Conservation (phyloP, 1,140 invertebrate genomes). For the Atta texana region DNA sequence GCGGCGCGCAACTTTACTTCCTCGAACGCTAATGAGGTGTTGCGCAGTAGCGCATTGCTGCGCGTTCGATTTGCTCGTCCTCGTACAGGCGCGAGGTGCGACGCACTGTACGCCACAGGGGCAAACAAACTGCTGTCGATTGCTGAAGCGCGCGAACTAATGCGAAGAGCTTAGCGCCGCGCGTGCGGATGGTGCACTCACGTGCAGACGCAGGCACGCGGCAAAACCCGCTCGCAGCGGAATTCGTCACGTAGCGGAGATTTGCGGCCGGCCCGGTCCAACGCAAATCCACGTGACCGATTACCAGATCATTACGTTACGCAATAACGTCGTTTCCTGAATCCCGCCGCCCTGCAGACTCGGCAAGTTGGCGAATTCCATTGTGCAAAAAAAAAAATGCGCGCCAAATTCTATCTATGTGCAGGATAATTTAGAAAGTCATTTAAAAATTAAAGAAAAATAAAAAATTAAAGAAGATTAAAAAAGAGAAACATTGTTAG, state of each 20-base stretch:
- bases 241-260: conserved; percentile 85
- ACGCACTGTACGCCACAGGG: conserved; percentile 32
- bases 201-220: conserved; percentile 69
- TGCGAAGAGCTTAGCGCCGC: conserved; percentile 68
- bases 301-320: conserved; percentile 79
- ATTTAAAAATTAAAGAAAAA: neutral
- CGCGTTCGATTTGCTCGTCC: conserved; percentile 45
- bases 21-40: conserved; percentile 48
- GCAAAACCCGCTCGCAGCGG: conserved; percentile 81
- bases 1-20: conserved; percentile 6
- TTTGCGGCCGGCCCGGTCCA: conserved; percentile 80
- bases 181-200: conserved; percentile 68
- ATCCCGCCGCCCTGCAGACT: neutral
- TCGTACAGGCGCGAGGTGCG: conserved; percentile 27
- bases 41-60: neutral
- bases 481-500: neutral
- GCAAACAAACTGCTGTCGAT: conserved; percentile 56
- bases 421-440: neutral
- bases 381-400: neutral
- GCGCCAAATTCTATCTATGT: neutral
- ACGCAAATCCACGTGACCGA: conserved; percentile 77
- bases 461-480: neutral
- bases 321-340: conserved; percentile 48
- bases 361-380: neutral
- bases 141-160: conserved; percentile 62